Evolutionary conservation across 2,888 invertebrate species (phyloP).

Genomic region (Oscheius sp.): DNA sequence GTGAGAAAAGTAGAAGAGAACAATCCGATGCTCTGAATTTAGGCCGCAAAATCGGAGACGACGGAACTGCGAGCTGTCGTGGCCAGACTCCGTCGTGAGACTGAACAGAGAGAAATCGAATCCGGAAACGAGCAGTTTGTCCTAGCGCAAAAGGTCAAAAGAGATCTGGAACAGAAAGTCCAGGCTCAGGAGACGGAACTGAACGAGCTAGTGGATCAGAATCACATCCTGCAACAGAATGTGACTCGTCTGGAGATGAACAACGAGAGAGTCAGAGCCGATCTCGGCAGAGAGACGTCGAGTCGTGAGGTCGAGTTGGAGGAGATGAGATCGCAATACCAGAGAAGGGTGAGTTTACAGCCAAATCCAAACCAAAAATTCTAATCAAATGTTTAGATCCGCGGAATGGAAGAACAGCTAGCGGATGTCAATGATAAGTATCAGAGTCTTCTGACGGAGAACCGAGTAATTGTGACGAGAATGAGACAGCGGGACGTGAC

Average conservation of each 20-base stretch:
- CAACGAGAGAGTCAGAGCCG: constrained; percentile 81
- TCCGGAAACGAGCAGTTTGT: constrained; percentile 34
- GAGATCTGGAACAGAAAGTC: constrained; percentile 86
- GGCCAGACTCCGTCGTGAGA: constrained; percentile 35
- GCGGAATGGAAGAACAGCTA: constrained; percentile 63
- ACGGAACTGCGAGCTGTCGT: constrained; percentile 39
- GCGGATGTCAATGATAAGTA: constrained; percentile 94
- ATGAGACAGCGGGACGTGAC: constrained; percentile 77
- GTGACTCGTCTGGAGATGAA: constrained; percentile 89
- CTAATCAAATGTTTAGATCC: constrained; percentile 39
- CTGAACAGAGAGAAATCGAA: constrained; percentile 38
- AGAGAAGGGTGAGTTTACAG: constrained; percentile 82
- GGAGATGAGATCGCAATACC: constrained; percentile 87
- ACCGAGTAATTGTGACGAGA: constrained; percentile 89
- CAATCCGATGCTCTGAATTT: neutral
- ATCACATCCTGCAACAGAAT: constrained; percentile 90
- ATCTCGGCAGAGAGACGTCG: constrained; percentile 82
- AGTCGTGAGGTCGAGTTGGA: constrained; percentile 93
- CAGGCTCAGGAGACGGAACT: constrained; percentile 81
- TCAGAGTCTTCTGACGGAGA: constrained; percentile 86
- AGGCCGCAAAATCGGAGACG: constrained; percentile 34
- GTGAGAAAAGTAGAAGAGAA: neutral
- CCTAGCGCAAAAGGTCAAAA: constrained; percentile 79
- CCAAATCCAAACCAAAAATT: neutral
- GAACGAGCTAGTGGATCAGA: constrained; percentile 92